Conservation (phyloP, 2,113 vertebrate species). For the Pseudopipra pipra region DNA sequence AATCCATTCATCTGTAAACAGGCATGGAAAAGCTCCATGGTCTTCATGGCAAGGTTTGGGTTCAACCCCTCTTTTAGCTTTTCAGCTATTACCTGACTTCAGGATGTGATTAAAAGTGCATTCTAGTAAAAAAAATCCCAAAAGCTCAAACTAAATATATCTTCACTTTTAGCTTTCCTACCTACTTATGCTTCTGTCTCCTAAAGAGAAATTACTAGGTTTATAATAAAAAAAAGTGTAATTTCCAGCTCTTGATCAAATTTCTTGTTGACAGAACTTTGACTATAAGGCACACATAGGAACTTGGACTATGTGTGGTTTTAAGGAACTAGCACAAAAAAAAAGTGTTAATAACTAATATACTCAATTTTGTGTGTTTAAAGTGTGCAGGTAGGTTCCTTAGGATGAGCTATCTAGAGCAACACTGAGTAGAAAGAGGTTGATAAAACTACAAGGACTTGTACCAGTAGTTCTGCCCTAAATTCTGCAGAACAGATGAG, state of each 20-base stretch:
- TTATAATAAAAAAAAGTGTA: constrained; percentile 9
- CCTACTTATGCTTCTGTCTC: not conserved
- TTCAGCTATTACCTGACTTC: not conserved
- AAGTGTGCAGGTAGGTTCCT: not conserved
- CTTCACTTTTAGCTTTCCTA: not conserved
- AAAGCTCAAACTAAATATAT: not conserved
- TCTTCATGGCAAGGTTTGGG: not conserved
- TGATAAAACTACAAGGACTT: not conserved
- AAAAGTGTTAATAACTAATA: not conserved
- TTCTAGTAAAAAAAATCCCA: not conserved
- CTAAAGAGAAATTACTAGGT: not conserved
- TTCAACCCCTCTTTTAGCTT: not conserved
- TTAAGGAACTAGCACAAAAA: not conserved
- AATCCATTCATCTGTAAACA: rapidly evolving
- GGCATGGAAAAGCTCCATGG: not conserved
- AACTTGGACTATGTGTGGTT: not conserved
- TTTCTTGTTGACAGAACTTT: constrained; percentile 24
- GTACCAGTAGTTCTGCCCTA: not conserved
- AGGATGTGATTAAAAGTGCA: not conserved
- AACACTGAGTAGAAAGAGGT: not conserved
- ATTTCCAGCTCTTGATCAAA: constrained; percentile 28
- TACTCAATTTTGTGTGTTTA: not conserved
- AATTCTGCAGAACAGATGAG: not conserved
- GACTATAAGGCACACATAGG: not conserved
- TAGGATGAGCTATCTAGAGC: not conserved